Evolutionary conservation across 2,797 vertebrate genomes (phyloP), one percentile per base, ranked within the genome.

Genomic region (Scolopax rusticola): DNA sequence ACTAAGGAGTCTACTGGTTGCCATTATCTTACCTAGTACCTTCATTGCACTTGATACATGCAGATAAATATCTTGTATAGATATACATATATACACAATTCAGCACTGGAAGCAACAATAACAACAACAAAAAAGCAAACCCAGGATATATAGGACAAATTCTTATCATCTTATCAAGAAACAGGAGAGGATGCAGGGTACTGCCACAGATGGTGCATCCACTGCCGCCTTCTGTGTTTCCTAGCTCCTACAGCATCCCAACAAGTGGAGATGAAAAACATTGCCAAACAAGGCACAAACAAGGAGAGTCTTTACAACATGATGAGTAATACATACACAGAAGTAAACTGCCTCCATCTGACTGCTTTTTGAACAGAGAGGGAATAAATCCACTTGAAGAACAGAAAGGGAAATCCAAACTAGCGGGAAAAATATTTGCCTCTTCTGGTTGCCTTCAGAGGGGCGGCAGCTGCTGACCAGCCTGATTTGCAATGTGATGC

Each of bases 401-500:
- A 89, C 21, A 64, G 54, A 48, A 76, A 63, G 5, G 15, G 23
- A 82, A 78, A 78, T 38, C 9, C 21, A 53, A 73, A 41, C 23
- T 15, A 48, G 21, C 30, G 45, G 13, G 40, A 86, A 78, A 94
- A 89, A 45, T 27, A 77, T 27, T 43, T 86, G 69, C 24, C 36
- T 69, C 20, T 64, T 54, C 43, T 64, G 33, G 48, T 11, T 64
- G 21, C 9, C 51, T 24, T 41, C 23, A 59, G 38, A 32, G 19
- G 23, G 30, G 32, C 40, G 60, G 23, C 38, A 19, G 9, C 15
- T 83, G 32, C 41, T 47, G 43, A 57, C 12, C 16, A 47, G n/a
- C 4, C 23, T 43, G 43, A 45, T 68, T 41, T 57, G 43, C 1
- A 0, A 63, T 0, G 2, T 11, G 15, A 61, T 45, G 21, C 24